Base-by-base conservation (phyloP, 2,797 vertebrate species). In the Dipus sagitta region DNA sequence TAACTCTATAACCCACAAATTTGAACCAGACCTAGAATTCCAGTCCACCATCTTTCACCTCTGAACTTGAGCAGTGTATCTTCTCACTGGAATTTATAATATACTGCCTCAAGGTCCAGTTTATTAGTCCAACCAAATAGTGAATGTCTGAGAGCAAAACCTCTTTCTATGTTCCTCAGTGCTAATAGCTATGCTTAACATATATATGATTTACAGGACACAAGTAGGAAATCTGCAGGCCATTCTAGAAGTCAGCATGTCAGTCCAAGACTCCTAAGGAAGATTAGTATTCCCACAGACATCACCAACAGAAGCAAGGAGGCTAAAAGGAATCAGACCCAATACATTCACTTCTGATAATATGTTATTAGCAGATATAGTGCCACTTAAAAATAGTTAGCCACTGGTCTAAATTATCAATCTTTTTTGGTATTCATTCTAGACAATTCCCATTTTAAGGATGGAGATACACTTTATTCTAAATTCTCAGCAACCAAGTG, bases 371-470 rank as follows among this genome's bases (percentile, higher is more conserved):
- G 24, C 62, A 90, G 15, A 76, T 17, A 15, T 58, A 23, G 14
- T 71, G 9, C 30, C 47, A 67, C 20, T 77, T 70, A 58, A 32
- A 74, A 78, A 47, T 52, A 90, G 54, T 72, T 60, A 42, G 13
- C 23, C 52, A 47, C 24, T 88, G 24, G 70, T 75, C 26, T 75
- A 84, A 90, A 90, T 52, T 6, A 58, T 24, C 24, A 89, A 32
- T n/a, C n/a, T n/a, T n/a, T n/a, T n/a, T n/a, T n/a, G 18, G 71
- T 86, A 62, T 82, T 91, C n/a, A 71, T 71, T 32, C 68, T 88
- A 79, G 21, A 54, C 32, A 72, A 72, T 68, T 89, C 18, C 65
- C 83, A 30, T 84, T 91, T 90, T 84, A 60, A 93, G 30, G 90
- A 58, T 70, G 17, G 32, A 58, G 10, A 28, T 65, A 24, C 68